A percentile compares a stretch with the other conserved stretches of the same genome.
phyloP scores from a whole-genome alignment of 2,113 vertebrate genomes.

The Embiotoca jacksoni region DNA sequence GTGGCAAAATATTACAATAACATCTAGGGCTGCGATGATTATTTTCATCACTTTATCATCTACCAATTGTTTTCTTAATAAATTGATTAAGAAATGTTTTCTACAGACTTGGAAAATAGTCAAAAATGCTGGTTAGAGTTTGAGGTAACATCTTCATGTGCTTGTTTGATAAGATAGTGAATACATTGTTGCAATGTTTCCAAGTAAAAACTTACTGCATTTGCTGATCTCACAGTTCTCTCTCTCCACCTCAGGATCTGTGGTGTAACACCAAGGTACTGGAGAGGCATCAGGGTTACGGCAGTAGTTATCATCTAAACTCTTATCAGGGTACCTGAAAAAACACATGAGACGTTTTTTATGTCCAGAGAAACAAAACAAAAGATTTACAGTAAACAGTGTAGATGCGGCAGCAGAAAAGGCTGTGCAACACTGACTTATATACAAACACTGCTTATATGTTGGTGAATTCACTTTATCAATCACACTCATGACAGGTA shows the following conservation, averaged over 20 bases:
- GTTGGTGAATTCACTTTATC: no score
- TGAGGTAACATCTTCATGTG: neutral
- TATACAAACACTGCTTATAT: no score
- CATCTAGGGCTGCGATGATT: neutral
- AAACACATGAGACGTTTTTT: neutral
- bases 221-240: slow-evolving; percentile 90
- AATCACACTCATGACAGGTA: neutral
- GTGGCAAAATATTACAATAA: neutral
- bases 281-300: slow-evolving; percentile 95
- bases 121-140: neutral
- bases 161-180: neutral
- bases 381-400: neutral
- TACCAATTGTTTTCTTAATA: neutral
- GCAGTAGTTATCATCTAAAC: slow-evolving; percentile 96
- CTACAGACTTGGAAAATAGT: neutral
- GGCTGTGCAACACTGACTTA: no score
- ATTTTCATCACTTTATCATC: neutral
- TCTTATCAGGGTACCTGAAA: slow-evolving; percentile 93
- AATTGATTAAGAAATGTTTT: neutral
- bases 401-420: no score
- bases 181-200: no score
- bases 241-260: slow-evolving; percentile 83
- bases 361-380: neutral
- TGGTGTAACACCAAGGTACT: slow-evolving; percentile 97
- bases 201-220: slow-evolving; percentile 86